Evolutionary conservation across 1,140 invertebrate genomes (phyloP).

Genomic region (Saccostrea glomerata): DNA sequence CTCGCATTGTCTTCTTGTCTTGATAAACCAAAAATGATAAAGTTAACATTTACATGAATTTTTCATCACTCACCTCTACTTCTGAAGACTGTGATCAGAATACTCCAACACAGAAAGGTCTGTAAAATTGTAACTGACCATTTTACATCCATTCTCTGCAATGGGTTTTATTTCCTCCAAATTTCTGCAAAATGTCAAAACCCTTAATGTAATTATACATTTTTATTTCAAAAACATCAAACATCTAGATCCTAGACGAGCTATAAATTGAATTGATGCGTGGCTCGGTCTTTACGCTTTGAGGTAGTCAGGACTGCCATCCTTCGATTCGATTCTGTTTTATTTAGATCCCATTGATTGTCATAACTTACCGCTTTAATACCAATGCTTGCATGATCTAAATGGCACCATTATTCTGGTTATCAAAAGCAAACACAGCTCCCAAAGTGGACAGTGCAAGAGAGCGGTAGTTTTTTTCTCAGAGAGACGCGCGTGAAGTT

Average conservation of each 20-base stretch:
- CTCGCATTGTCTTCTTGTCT: no score
- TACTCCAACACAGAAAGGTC: constrained; percentile 14
- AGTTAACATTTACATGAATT: not conserved
- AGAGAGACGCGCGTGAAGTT: not conserved
- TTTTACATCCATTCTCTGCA: constrained; percentile 30
- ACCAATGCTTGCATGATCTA: constrained; percentile 33
- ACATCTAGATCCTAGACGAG: constrained; percentile 30
- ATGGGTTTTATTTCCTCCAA: constrained; percentile 1
- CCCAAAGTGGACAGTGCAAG: constrained; percentile 12
- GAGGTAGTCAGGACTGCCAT: constrained; percentile 18
- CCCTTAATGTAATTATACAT: not conserved
- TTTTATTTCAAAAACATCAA: constrained; percentile 14
- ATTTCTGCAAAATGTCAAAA: constrained; percentile 26
- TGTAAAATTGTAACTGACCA: constrained; percentile 6
- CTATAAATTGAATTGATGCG: constrained; percentile 32
- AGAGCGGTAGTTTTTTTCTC: not conserved
- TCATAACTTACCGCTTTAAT: constrained; percentile 38
- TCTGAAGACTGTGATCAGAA: not conserved
- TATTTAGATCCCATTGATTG: constrained; percentile 36
- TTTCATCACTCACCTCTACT: constrained; percentile 2
- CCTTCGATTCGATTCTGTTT: constrained; percentile 35
- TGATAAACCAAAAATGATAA: no score
- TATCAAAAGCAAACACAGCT: constrained; percentile 25
- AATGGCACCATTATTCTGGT: constrained; percentile 35
- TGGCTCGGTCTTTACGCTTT: constrained; percentile 20